A percentile compares a stretch with the other conserved stretches of the same genome.
These are phyloP conservation scores for Drosophila orosa DNA, from an alignment of 1,140 invertebrate species.

Conservation along the genomic window DNA sequence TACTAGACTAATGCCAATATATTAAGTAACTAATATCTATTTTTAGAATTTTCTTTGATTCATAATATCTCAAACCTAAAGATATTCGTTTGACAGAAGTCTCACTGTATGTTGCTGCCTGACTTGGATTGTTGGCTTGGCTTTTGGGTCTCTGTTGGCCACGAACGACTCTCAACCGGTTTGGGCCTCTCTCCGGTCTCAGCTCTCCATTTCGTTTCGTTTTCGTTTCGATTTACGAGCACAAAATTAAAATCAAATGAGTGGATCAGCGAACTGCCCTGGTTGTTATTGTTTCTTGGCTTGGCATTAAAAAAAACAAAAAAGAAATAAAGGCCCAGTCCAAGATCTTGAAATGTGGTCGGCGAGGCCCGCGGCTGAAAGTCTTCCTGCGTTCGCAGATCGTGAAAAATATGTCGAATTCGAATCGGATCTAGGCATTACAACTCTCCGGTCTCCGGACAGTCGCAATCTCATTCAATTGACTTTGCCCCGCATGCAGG, in stretches of 20 bases:
- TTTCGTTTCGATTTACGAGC: constrained; percentile 83
- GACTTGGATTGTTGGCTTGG: constrained; percentile 48
- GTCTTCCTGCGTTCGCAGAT: constrained; percentile 52
- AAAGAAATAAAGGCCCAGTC: constrained; percentile 5
- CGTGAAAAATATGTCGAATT: constrained; percentile 23
- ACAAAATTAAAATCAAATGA: constrained; percentile 74
- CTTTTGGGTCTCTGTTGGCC: constrained; percentile 38
- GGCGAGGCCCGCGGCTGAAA: constrained; percentile 29
- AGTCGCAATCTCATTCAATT: constrained; percentile 36
- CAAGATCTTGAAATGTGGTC: constrained; percentile 62
- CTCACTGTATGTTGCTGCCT: constrained; percentile 20
- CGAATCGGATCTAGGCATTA: constrained; percentile 23
- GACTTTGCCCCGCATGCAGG: constrained; percentile 17
- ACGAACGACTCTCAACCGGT: constrained; percentile 40
- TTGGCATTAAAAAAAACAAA: constrained; percentile 25
- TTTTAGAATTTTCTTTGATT: no score
- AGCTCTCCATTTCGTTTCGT: constrained; percentile 74
- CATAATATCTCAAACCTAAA: no score
- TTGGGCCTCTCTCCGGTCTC: constrained; percentile 38
- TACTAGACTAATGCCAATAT: no score
- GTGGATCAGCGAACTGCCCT: constrained; percentile 63
- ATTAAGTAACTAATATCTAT: neutral
- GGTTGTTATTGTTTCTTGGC: constrained; percentile 53
- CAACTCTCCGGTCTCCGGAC: constrained; percentile 9
- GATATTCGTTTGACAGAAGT: neutral